Evolutionary conservation across 2,888 invertebrate genomes (phyloP).

Genomic region (Volucella bombylans): DNA sequence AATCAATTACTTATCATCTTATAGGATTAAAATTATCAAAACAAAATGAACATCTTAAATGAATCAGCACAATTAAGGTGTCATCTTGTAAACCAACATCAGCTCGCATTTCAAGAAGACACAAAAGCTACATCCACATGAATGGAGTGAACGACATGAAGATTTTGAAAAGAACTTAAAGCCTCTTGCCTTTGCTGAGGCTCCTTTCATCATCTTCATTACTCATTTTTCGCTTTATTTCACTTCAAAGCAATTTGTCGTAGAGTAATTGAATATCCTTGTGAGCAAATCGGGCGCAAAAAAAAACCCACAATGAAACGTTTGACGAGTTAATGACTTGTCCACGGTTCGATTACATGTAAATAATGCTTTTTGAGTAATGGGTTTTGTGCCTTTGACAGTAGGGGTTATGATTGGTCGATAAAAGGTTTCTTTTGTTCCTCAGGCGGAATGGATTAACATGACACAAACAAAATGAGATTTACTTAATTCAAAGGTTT

Average conservation of each 20-base stretch:
- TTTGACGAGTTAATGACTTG: conserved; percentile 12
- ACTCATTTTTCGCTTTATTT: not conserved
- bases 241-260: not conserved
- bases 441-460: too few species aligned
- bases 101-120: not conserved
- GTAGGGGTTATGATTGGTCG: not conserved
- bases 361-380: not conserved
- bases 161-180: not conserved
- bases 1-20: not conserved
- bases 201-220: not conserved
- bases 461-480: too few species aligned
- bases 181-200: too few species aligned
- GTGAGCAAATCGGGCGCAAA: not conserved
- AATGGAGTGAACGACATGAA: not conserved
- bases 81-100: not conserved
- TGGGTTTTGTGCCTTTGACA: not conserved
- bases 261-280: conserved; percentile 6
- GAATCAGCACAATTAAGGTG: conserved; percentile 1
- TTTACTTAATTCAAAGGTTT: too few species aligned
- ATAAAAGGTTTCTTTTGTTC: too few species aligned
- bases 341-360: not conserved
- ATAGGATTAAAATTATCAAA: not conserved
- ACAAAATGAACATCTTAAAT: conserved; percentile 6
- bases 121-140: not conserved
- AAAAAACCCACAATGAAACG: not conserved